phyloP scores from a whole-genome alignment of 2,113 vertebrate genomes.

The Engystomops pustulosus region DNA sequence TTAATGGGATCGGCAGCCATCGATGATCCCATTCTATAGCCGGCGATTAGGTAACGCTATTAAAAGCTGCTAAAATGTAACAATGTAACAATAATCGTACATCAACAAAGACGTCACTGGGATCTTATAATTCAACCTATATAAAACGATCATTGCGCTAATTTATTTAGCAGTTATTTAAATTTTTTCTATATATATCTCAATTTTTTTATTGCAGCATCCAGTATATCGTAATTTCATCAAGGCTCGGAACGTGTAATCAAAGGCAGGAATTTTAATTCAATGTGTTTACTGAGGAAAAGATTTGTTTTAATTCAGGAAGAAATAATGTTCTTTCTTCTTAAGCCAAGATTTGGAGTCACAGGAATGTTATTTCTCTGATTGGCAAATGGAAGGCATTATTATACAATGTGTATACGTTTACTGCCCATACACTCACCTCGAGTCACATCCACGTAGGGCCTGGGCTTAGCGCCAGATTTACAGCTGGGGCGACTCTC shows the following conservation, averaged over 20 bases:
- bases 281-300: slow-evolving; percentile 55
- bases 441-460: slow-evolving; percentile 1
- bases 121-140: background rate
- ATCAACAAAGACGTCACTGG: slow-evolving; percentile 15
- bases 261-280: slow-evolving; percentile 54
- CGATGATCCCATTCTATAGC: background rate
- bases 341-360: slow-evolving; percentile 47
- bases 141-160: background rate
- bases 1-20: no score
- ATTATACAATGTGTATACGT: slow-evolving; percentile 52
- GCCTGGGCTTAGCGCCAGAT: background rate
- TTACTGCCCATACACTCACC: slow-evolving; percentile 38
- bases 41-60: background rate
- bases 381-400: slow-evolving; percentile 56
- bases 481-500: background rate
- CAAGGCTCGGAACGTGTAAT: slow-evolving; percentile 50
- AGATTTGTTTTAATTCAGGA: slow-evolving; percentile 58
- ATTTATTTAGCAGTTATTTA: slow-evolving; percentile 33
- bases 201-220: background rate
- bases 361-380: slow-evolving; percentile 57
- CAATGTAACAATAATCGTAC: background rate
- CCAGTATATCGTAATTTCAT: slow-evolving; percentile 31
- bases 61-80: background rate
- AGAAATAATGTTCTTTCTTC: slow-evolving; percentile 58
- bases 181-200: background rate